A percentile compares a stretch with the other conserved stretches of the same genome.
Conservation (phyloP, 2,797 vertebrate genomes). For the Tauraco hartlaubi region DNA sequence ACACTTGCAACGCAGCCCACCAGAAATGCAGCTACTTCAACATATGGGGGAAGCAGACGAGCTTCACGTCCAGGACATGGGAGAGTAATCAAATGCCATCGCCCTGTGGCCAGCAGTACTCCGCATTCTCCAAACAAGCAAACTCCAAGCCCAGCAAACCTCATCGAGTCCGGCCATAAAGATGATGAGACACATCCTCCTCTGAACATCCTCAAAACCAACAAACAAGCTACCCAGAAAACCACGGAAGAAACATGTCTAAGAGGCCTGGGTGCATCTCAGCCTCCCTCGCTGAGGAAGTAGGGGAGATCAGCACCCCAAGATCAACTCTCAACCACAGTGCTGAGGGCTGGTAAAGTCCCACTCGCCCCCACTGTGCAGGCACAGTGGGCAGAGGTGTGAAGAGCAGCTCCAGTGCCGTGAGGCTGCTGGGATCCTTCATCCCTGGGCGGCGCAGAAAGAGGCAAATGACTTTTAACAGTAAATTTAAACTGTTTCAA, state of each 20-base stretch:
- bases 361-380: fast-evolving
- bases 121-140: neutral
- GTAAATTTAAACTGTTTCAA: neutral
- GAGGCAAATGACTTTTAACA: neutral
- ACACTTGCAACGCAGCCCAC: neutral
- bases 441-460: neutral
- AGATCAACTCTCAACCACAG: fast-evolving
- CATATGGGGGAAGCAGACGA: fast-evolving
- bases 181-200: neutral
- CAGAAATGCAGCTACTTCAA: neutral
- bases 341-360: neutral
- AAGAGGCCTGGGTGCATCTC: neutral
- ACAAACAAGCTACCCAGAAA: neutral
- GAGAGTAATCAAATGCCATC: neutral
- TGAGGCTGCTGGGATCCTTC: neutral
- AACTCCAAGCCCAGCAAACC: neutral
- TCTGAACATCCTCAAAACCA: neutral
- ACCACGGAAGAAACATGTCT: neutral
- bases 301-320: neutral
- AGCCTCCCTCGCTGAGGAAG: neutral
- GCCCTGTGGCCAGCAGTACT: neutral
- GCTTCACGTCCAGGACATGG: neutral
- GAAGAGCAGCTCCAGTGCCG: neutral
- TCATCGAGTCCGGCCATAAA: fast-evolving
- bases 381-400: neutral